phyloP scores from a whole-genome alignment of 2,888 invertebrate genomes.

The Sarcophaga caerulescens region DNA sequence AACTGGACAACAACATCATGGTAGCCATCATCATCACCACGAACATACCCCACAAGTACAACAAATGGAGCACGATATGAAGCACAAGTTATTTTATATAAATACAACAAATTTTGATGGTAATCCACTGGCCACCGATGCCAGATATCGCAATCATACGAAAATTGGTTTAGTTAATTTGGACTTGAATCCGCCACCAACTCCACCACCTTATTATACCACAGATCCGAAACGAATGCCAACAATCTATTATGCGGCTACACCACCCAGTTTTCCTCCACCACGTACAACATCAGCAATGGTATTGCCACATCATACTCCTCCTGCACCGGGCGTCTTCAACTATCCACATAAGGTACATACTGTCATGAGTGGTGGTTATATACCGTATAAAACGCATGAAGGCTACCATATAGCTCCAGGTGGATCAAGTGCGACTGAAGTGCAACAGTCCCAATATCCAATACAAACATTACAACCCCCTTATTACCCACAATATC shows the following conservation, averaged over 20 bases:
- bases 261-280: slow-evolving; percentile 76
- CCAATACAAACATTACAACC: slow-evolving; percentile 62
- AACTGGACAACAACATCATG: slow-evolving; percentile 69
- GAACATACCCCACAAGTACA: slow-evolving; percentile 62
- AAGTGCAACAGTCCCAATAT: slow-evolving; percentile 43
- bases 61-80: slow-evolving; percentile 69
- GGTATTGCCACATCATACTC: slow-evolving; percentile 54
- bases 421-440: slow-evolving; percentile 11
- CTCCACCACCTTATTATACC: slow-evolving; percentile 65
- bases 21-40: slow-evolving; percentile 67
- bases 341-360: slow-evolving; percentile 54
- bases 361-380: slow-evolving; percentile 28
- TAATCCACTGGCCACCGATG: slow-evolving; percentile 60
- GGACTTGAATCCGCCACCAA: slow-evolving; percentile 71
- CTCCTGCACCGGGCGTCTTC: slow-evolving; percentile 37
- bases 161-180: slow-evolving; percentile 65
- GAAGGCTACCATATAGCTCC: slow-evolving; percentile 49
- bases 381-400: slow-evolving; percentile 57
- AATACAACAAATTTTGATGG: slow-evolving; percentile 72
- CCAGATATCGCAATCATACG: slow-evolving; percentile 65
- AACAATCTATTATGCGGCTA: slow-evolving; percentile 68
- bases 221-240: slow-evolving; percentile 67
- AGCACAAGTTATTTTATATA: slow-evolving; percentile 73
- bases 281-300: slow-evolving; percentile 73
- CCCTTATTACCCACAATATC: slow-evolving; percentile 46